Evolutionary conservation across 2,113 vertebrate species (phyloP), one percentile per base, ranked within the genome.

Genomic region (Mirounga angustirostris): DNA sequence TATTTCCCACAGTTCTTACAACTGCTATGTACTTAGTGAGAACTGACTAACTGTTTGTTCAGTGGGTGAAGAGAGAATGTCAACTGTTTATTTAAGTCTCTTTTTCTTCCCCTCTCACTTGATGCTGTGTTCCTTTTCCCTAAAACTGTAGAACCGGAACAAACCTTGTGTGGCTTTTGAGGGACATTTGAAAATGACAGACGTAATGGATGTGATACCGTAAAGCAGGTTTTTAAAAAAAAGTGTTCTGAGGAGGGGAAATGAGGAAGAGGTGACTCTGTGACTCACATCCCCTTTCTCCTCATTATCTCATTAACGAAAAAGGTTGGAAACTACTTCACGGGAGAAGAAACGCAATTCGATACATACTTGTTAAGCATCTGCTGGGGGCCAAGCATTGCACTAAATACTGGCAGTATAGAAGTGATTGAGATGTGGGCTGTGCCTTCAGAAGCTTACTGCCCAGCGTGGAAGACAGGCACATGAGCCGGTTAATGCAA

Each of bases 1-100:
- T 26, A 12, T 97, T 98, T 97, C 98, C 94, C 98, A 98, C 92
- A 91, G 87, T 90, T 96, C 88, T 96, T 88, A 95, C 67, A 58
- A 67, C 83, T 81, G 16, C 80, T 91, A 0, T 96, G 61, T 78
- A 18, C 95, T 36, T 30, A 83, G 61, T 86, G 46, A 36, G 83
- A 89, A 82, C 43, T 82, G 80, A 90, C n/a, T 87, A 97, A 97
- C 98, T 97, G 97, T 95, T 98, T 96, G 63, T 84, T 89, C 28
- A 92, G 56, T 65, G 89, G 89, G 69, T 69, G 56, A 76, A 94
- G 94, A 78, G 16, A 96, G 67, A 86, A 84, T 59, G 46, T 83
- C 6, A 3, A 40, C 85, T 95, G 4, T 56, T 92, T 12, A 96
- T 46, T 63, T 87, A 15, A 26, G 88, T 2, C 56, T 0, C 63